Percentiles rank a stretch among this genome's conserved stretches.
phyloP scores from a whole-genome alignment of 2,113 vertebrate genomes.

The Otocyon megalotis region DNA sequence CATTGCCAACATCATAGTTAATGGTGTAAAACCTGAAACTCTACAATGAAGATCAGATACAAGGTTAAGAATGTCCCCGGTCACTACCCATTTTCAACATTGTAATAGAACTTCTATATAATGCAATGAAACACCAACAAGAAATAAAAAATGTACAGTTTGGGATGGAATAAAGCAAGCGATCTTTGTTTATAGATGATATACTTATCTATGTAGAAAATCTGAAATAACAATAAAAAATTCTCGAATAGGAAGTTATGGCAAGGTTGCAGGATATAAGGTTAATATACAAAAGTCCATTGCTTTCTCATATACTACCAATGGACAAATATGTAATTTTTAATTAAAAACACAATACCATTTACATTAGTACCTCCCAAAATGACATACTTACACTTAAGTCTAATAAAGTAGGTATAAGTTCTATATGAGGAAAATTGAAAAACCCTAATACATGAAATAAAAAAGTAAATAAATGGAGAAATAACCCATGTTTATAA shows the following conservation, averaged over 20 bases:
- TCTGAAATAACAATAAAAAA: not conserved
- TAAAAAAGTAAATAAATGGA: not conserved
- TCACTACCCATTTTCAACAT: not conserved
- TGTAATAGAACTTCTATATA: not conserved
- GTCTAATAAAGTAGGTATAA: not conserved
- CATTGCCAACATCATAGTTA: not conserved
- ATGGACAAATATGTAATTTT: not conserved
- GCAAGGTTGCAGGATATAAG: not conserved
- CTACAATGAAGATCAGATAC: not conserved
- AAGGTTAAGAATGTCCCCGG: not conserved
- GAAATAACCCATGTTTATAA: not conserved
- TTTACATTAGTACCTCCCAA: not conserved
- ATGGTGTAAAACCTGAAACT: not conserved
- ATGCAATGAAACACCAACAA: not conserved
- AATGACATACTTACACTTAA: not conserved
- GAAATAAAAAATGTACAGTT: not conserved
- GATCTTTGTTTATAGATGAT: not conserved
- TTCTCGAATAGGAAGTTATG: not conserved
- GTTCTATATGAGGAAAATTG: not conserved
- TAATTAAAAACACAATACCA: not conserved
- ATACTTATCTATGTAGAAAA: not conserved
- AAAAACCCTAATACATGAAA: not conserved
- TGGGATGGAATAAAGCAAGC: not conserved
- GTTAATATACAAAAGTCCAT: not conserved
- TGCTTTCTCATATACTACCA: not conserved